phyloP scores from a whole-genome alignment of 2,888 invertebrate species.

The Aquatica leii region DNA sequence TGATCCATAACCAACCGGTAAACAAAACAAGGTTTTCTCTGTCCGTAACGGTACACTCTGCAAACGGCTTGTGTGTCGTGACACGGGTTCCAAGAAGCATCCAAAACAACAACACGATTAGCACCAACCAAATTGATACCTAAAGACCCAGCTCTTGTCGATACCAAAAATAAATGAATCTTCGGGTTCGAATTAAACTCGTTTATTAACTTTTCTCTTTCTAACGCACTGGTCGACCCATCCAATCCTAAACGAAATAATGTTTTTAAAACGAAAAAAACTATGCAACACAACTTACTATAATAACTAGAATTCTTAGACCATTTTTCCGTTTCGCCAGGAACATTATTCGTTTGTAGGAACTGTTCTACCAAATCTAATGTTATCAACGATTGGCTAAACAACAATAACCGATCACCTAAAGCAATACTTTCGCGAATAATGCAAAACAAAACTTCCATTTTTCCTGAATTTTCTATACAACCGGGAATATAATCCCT shows the following conservation, averaged over 20 bases:
- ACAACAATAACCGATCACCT: constrained; percentile 91
- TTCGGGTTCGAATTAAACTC: constrained; percentile 92
- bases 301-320: constrained; percentile 86
- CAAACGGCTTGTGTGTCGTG: constrained; percentile 98
- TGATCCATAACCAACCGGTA: constrained; percentile 97
- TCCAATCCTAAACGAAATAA: constrained; percentile 75
- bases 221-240: constrained; percentile 93
- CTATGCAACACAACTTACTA: constrained; percentile 69
- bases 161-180: constrained; percentile 92
- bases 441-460: constrained; percentile 92
- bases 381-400: constrained; percentile 96
- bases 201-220: constrained; percentile 95
- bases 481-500: constrained; percentile 89
- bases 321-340: constrained; percentile 80
- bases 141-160: constrained; percentile 94
- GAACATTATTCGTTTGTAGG: constrained; percentile 75
- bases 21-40: constrained; percentile 92
- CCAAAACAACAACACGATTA: constrained; percentile 95
- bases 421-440: constrained; percentile 85
- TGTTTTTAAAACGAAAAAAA: constrained; percentile 11
- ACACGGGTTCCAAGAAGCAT: constrained; percentile 99
- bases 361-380: constrained; percentile 95
- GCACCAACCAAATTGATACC: constrained; percentile 98
- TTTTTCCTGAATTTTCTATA: constrained; percentile 93
- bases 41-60: constrained; percentile 94